Conservation (phyloP, 2,113 vertebrate genomes). For the Athene cunicularia region DNA sequence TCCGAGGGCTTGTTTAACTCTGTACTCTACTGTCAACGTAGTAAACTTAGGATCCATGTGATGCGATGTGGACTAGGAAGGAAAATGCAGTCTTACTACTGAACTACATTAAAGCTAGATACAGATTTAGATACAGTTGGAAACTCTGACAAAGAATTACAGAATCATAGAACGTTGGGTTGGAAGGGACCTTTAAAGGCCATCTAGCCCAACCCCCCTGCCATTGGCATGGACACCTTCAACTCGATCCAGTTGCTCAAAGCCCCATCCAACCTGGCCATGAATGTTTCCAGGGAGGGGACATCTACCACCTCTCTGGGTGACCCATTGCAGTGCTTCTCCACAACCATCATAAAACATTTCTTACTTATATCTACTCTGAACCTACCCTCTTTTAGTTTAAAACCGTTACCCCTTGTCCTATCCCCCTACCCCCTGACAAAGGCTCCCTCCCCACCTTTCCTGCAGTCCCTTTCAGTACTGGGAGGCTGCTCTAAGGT, state of each 20-base stretch:
- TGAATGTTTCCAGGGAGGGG: background rate
- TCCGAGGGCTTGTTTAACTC: background rate
- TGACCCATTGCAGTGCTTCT: background rate
- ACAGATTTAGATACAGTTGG: background rate
- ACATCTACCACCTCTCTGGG: background rate
- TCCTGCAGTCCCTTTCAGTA: background rate
- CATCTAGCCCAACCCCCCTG: background rate
- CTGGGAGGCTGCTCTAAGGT: background rate
- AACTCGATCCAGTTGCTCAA: background rate
- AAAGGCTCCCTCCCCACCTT: background rate
- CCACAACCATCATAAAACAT: rapidly evolving
- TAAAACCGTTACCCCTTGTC: background rate
- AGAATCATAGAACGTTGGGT: background rate
- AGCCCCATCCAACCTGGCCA: background rate
- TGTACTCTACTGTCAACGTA: background rate
- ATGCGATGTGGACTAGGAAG: background rate
- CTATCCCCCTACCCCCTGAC: background rate
- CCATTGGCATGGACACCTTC: background rate
- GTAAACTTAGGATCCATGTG: background rate
- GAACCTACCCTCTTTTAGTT: background rate
- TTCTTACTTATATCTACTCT: background rate
- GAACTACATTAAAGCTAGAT: background rate
- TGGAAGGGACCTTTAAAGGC: background rate
- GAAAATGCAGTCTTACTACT: background rate
- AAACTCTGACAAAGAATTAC: background rate